Conservation (phyloP, 2,888 invertebrate genomes). For the Malthinus flaveolus region DNA sequence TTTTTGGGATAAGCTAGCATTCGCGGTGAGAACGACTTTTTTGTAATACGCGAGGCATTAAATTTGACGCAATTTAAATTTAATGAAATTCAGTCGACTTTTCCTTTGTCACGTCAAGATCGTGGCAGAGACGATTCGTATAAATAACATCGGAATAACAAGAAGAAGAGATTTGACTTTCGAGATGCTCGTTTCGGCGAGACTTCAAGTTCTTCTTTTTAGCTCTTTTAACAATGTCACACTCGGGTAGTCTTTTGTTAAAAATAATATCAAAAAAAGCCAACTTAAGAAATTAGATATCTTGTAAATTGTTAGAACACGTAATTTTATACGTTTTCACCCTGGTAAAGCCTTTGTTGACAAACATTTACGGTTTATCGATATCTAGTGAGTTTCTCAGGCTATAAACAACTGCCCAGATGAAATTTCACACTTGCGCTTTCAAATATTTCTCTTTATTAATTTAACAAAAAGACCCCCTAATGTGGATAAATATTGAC, state of each 20-base stretch:
- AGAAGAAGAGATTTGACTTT: slow-evolving; percentile 18
- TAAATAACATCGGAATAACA: slow-evolving; percentile 23
- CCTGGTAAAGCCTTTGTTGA: slow-evolving; percentile 20
- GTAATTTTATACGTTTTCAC: slow-evolving; percentile 17
- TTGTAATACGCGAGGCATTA: slow-evolving; percentile 40
- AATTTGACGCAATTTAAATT: slow-evolving; percentile 46
- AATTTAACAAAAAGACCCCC: not conserved
- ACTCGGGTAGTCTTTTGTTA: slow-evolving; percentile 8
- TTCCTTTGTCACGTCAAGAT: slow-evolving; percentile 25
- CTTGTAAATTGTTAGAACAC: slow-evolving; percentile 21
- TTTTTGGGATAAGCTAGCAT: slow-evolving; percentile 21
- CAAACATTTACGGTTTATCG: slow-evolving; percentile 22
- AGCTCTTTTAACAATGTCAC: not conserved
- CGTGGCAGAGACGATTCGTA: slow-evolving; percentile 20
- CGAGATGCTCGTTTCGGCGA: slow-evolving; percentile 15
- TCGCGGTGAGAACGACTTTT: slow-evolving; percentile 33
- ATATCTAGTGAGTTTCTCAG: slow-evolving; percentile 16
- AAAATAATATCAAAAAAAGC: not conserved
- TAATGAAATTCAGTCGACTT: slow-evolving; percentile 38
- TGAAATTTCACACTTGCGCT: slow-evolving; percentile 16
- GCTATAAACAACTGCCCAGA: slow-evolving; percentile 16
- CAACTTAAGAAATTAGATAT: slow-evolving; percentile 22
- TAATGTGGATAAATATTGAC: too few species aligned
- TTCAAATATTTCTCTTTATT: slow-evolving; percentile 3
- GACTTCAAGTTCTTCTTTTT: not conserved